Conservation (phyloP, 2,113 vertebrate genomes). For the Gallinago undulata region DNA sequence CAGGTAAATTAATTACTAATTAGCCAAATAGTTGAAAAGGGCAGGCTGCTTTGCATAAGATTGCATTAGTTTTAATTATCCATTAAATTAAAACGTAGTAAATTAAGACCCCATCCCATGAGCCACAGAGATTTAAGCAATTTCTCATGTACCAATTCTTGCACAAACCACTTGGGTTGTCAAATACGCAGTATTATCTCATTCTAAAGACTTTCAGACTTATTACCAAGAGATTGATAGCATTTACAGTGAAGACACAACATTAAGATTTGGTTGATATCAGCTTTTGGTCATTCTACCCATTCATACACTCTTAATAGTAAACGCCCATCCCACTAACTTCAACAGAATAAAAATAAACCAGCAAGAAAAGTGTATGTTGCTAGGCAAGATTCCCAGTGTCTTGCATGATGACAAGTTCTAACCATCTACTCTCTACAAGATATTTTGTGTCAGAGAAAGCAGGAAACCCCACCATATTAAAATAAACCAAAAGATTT, state of each 20-base stretch:
- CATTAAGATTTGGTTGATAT: background rate
- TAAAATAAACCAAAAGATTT: background rate
- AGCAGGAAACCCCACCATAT: background rate
- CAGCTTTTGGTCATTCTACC: background rate
- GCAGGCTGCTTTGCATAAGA: background rate
- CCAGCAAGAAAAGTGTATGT: background rate
- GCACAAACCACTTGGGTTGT: background rate
- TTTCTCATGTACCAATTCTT: background rate
- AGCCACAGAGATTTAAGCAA: background rate
- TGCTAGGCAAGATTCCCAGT: background rate
- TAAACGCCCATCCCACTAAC: background rate
- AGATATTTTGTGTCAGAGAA: background rate
- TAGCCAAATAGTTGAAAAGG: constrained; percentile 3
- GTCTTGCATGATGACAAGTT: background rate
- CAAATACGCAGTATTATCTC: background rate
- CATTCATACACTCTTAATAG: background rate
- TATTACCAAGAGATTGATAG: background rate
- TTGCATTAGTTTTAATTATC: constrained; percentile 51
- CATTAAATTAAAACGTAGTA: constrained; percentile 29
- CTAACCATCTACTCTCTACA: background rate
- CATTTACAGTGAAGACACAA: background rate
- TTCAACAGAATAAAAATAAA: background rate
- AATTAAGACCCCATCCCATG: background rate
- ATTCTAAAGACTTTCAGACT: background rate
- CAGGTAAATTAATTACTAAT: background rate